phyloP scores from a whole-genome alignment of 2,888 invertebrate species.

The Gerosis bhagava region DNA sequence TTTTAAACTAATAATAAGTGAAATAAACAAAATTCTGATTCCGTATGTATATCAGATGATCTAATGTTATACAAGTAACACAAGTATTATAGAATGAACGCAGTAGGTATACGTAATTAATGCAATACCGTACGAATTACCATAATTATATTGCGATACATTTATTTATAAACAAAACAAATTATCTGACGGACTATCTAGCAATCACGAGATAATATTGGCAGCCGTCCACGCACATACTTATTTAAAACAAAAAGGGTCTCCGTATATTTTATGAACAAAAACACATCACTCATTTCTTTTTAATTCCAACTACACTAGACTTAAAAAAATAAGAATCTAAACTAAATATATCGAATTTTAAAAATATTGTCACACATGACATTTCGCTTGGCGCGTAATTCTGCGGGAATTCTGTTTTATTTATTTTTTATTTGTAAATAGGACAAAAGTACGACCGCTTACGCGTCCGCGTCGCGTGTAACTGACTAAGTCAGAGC shows the following conservation, averaged over 20 bases:
- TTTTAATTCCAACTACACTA: slow-evolving; percentile 5
- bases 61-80: too few species aligned
- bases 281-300: background rate
- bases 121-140: slow-evolving; percentile 5
- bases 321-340: background rate
- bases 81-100: too few species aligned
- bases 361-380: background rate
- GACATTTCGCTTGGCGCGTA: slow-evolving; percentile 16
- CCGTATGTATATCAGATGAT: too few species aligned
- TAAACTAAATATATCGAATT: too few species aligned
- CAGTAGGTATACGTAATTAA: too few species aligned
- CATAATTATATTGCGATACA: slow-evolving; percentile 3
- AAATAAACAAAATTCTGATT: too few species aligned
- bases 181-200: slow-evolving; percentile 17
- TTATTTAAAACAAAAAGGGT: slow-evolving; percentile 8
- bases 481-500: slow-evolving; percentile 8
- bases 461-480: slow-evolving; percentile 3
- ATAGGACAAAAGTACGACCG: slow-evolving; percentile 16
- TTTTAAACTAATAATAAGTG: too few species aligned
- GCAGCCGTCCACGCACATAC: slow-evolving; percentile 21
- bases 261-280: too few species aligned
- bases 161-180: slow-evolving; percentile 13
- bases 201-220: slow-evolving; percentile 26
- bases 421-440: slow-evolving; percentile 9
- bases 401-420: slow-evolving; percentile 6